These are phyloP conservation scores for Todiramphus saurophagus DNA, from an alignment of 2,113 vertebrate species.

Conservation along the genomic window DNA sequence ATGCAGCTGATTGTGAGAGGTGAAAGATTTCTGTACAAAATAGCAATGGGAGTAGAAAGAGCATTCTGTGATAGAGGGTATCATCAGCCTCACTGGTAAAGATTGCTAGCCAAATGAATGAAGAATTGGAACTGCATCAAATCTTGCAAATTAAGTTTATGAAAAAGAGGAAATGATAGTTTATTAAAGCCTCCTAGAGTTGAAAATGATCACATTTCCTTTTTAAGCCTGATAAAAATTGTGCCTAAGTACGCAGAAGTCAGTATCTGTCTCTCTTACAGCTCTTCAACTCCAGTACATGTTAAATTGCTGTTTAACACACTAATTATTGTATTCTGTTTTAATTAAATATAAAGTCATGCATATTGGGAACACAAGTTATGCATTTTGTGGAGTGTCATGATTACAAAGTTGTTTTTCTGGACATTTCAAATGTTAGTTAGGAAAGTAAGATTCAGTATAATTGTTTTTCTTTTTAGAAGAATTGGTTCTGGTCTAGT, in stretches of 20 bases:
- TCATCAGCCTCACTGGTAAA: not conserved
- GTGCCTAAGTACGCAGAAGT: not conserved
- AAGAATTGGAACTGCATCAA: not conserved
- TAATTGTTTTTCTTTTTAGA: not conserved
- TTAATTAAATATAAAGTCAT: slow-evolving; percentile 25
- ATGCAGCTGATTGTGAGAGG: not conserved
- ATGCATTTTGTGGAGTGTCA: not conserved
- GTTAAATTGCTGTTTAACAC: not conserved
- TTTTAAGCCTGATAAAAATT: not conserved
- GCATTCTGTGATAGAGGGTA: not conserved
- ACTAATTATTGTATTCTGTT: not conserved
- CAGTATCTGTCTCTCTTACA: not conserved
- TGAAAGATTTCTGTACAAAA: not conserved
- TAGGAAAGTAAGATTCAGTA: not conserved
- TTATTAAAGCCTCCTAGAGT: not conserved
- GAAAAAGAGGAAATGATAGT: not conserved
- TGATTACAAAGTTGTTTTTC: not conserved
- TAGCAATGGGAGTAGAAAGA: not conserved
- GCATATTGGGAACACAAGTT: not conserved
- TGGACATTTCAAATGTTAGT: not conserved
- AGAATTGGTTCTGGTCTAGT: not conserved
- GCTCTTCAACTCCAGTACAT: not conserved
- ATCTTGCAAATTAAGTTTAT: not conserved
- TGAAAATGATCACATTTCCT: not conserved
- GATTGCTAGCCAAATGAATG: accelerated